Conservation (phyloP, 2,113 vertebrate genomes). For the Leptocoma aspasia region DNA sequence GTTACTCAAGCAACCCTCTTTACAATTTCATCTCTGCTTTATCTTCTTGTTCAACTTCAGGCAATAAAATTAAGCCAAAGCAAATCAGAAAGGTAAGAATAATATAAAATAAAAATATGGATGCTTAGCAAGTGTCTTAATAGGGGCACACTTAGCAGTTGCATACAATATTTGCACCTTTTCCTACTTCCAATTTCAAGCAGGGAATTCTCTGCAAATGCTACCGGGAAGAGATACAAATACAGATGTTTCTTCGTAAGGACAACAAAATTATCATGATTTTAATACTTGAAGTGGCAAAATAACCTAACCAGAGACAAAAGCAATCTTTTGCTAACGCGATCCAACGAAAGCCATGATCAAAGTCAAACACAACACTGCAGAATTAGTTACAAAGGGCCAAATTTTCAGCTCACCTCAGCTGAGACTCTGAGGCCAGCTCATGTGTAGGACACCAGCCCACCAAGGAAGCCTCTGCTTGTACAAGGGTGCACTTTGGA, state of each 20-base stretch:
- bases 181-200: background rate
- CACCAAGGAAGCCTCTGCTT: background rate
- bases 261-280: background rate
- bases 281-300: background rate
- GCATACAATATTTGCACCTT: background rate
- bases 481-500: background rate
- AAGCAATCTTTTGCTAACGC: background rate
- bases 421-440: background rate
- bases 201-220: background rate
- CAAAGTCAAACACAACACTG: background rate
- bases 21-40: background rate
- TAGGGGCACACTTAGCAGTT: background rate
- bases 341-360: background rate
- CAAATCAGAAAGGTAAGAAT: background rate
- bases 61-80: background rate
- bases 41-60: background rate
- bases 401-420: slow-evolving; percentile 28
- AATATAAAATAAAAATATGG: background rate
- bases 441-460: background rate
- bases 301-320: background rate
- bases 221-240: background rate
- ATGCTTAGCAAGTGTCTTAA: background rate
- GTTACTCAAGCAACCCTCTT: background rate
- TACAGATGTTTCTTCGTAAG: background rate
- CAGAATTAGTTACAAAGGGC: background rate